A percentile compares a stretch with the other conserved stretches of the same genome.
Conservation (phyloP, 2,113 vertebrate genomes). For the Cryptotis parvus region DNA sequence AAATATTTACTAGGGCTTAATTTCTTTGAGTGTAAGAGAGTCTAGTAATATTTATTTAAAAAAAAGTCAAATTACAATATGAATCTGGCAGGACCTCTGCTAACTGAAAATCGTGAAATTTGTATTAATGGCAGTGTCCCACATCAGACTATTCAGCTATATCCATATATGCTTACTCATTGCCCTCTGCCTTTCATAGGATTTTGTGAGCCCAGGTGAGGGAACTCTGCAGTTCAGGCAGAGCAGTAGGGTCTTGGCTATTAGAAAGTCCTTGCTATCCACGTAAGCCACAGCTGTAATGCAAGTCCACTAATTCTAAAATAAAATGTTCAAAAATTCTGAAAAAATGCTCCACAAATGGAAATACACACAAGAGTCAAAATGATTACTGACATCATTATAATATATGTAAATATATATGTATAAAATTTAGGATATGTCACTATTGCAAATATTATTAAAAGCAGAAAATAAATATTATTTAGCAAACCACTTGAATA, state of each 20-base stretch:
- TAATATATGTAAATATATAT: too few species aligned
- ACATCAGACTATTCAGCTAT: too few species aligned
- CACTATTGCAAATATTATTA: too few species aligned
- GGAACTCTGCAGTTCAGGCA: neutral
- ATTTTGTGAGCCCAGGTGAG: neutral
- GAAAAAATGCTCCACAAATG: neutral
- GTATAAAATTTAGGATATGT: too few species aligned
- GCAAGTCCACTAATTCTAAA: neutral
- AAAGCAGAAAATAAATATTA: too few species aligned
- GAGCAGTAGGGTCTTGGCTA: neutral
- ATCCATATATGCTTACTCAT: too few species aligned
- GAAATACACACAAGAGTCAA: neutral
- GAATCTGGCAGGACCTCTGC: neutral
- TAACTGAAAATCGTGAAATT: too few species aligned
- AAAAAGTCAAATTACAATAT: neutral
- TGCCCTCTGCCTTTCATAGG: neutral
- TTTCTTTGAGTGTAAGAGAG: neutral
- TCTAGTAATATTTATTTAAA: neutral
- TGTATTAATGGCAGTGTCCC: too few species aligned
- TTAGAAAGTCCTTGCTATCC: neutral
- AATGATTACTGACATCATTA: neutral
- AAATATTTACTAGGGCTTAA: neutral
- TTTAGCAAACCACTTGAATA: too few species aligned
- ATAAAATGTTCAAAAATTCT: neutral
- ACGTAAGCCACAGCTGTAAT: neutral